A percentile compares a stretch with the other conserved stretches of the same genome.
phyloP scores from a whole-genome alignment of 2,888 invertebrate species.

The Parnassius smintheus region DNA sequence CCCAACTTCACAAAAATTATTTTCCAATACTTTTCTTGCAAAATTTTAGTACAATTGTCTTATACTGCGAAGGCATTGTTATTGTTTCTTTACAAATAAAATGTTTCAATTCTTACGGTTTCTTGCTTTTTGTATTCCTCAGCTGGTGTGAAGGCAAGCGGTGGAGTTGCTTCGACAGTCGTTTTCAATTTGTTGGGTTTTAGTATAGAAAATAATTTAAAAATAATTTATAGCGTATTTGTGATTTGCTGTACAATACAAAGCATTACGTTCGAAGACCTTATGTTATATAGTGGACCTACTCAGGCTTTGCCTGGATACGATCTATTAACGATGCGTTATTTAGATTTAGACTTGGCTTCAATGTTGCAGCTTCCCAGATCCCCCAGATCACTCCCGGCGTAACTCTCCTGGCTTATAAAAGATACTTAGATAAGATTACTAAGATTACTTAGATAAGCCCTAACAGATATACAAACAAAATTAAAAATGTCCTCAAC shows the following conservation, averaged over 20 bases:
- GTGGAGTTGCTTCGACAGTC: slow-evolving; percentile 8
- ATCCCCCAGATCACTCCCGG: no score
- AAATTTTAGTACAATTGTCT: slow-evolving; percentile 14
- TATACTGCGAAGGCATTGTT: slow-evolving; percentile 26
- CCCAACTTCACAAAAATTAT: neutral
- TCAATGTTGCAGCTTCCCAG: no score
- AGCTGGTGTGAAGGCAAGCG: slow-evolving; percentile 10
- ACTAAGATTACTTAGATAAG: no score
- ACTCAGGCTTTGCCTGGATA: no score
- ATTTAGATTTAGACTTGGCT: no score
- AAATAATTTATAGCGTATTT: neutral
- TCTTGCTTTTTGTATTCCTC: slow-evolving; percentile 19
- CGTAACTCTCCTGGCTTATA: no score
- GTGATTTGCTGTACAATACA: neutral
- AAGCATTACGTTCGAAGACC: no score
- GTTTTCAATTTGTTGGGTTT: slow-evolving; percentile 21
- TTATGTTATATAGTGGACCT: no score
- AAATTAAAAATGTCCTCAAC: no score
- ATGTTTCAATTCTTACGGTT: slow-evolving; percentile 24
- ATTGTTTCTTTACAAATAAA: slow-evolving; percentile 21
- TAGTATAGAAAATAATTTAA: neutral
- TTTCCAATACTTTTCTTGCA: slow-evolving; percentile 5
- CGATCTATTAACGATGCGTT: no score
- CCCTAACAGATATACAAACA: no score
- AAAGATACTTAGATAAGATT: no score